Evolutionary conservation across 2,888 invertebrate species (phyloP).

Genomic region (Leptopterna dolabrata): DNA sequence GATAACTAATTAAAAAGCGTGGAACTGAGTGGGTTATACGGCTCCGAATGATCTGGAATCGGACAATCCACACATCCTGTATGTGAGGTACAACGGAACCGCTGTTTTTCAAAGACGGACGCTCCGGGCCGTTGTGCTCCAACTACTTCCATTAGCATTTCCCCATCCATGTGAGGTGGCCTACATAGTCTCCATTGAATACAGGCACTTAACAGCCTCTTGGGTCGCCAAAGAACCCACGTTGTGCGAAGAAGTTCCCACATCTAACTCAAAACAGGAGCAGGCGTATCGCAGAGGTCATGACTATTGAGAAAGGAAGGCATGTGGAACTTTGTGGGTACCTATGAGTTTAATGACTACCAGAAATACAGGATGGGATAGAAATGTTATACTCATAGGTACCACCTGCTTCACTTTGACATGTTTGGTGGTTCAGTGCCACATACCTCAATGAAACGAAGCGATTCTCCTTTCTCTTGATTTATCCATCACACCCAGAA

Average conservation of each 20-base stretch:
- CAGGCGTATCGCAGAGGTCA: background rate
- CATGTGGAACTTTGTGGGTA: background rate
- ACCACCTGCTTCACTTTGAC: no score
- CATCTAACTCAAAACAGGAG: background rate
- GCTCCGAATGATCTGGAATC: background rate
- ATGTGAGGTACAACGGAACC: background rate
- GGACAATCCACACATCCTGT: background rate
- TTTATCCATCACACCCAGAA: no score
- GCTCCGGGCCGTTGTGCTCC: background rate
- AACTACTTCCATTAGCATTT: slow-evolving; percentile 26
- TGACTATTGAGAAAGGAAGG: background rate
- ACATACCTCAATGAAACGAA: no score
- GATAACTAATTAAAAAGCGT: no score
- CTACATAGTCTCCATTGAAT: background rate
- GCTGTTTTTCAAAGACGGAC: background rate
- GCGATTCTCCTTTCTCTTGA: no score
- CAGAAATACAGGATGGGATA: no score
- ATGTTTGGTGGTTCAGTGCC: no score
- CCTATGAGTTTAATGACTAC: no score
- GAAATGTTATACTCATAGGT: no score
- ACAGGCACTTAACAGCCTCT: background rate
- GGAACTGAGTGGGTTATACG: no score
- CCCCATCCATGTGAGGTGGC: slow-evolving; percentile 17
- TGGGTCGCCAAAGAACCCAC: background rate
- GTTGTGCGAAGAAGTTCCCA: background rate